Base-by-base conservation (phyloP, 1,140 invertebrate genomes). In the Lasaia peninsularis region DNA sequence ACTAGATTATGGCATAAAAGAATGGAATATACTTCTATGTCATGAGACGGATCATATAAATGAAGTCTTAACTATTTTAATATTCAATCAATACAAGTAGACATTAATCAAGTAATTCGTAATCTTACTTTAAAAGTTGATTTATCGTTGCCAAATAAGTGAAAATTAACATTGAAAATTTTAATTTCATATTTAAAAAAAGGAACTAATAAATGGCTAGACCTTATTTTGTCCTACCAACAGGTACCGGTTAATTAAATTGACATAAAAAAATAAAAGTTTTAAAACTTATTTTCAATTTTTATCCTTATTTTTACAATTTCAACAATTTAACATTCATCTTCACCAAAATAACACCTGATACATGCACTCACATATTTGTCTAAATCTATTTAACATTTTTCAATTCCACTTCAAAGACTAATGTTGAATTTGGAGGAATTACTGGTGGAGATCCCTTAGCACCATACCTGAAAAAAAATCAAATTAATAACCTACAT, bases 401-500 rank as follows among this genome's bases (percentile, higher is more conserved):
- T 76, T 94, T 96, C 35, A 98, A 87, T 90, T 98, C 96, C 40
- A 98, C 93, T 64, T 97, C 96, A 82, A 98, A 98, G 4, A 96
- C 90, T 51, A 98, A 86, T 20, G 94, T 94, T 24, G 94, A 92
- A 72, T 97, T 96, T 34, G 93, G 92, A 54, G 96, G 96, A 88
- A 98, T 97, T 0, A 92, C 91, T 73, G 96, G 96, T 7, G 94
- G 94, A 40, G 92, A 93, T 56, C 95, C 95, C 84, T 94, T 94
- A 35, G 91, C 87, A 33, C 96, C 96, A 83, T 97, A 96, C 28
- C 95, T 96, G 81, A 33, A 91, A 92, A 63, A n/a, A n/a, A n/a
- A n/a, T n/a, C n/a, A n/a, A n/a, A n/a, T n/a, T n/a, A n/a, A n/a
- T n/a, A n/a, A n/a, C n/a, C n/a, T n/a, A n/a, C n/a, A n/a, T n/a